Conservation (phyloP, 2,888 invertebrate species). For the Drosophila austrosaltans region DNA sequence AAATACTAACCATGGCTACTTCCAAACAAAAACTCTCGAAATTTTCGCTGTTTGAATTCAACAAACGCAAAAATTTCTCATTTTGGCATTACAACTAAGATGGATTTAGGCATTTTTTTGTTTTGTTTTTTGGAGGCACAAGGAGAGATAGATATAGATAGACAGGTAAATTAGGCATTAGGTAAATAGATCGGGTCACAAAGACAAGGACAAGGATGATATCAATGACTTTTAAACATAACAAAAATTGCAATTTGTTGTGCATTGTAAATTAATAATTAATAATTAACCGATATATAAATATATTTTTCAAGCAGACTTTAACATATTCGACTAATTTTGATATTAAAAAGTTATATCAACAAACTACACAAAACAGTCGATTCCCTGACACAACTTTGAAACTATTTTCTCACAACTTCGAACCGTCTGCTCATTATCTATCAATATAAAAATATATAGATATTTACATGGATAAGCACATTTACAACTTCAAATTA, state of each 20-base stretch:
- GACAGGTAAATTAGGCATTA: slow-evolving; percentile 57
- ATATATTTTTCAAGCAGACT: too few species aligned
- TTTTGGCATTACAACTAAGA: slow-evolving; percentile 81
- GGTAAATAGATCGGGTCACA: slow-evolving; percentile 25
- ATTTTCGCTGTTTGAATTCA: slow-evolving; percentile 72
- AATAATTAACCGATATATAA: too few species aligned
- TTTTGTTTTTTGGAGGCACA: slow-evolving; percentile 38
- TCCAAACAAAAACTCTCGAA: slow-evolving; percentile 80
- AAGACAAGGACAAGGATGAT: slow-evolving; percentile 10
- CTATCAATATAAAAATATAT: too few species aligned
- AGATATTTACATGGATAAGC: too few species aligned
- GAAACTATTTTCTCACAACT: too few species aligned
- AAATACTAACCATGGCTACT: slow-evolving; percentile 80
- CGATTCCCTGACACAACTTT: too few species aligned
- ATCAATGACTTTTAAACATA: not conserved
- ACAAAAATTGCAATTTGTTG: not conserved
- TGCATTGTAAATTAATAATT: not conserved
- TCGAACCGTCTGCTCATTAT: too few species aligned
- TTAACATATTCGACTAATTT: too few species aligned
- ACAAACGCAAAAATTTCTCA: slow-evolving; percentile 76
- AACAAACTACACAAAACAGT: too few species aligned
- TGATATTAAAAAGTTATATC: too few species aligned
- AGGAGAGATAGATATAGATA: slow-evolving; percentile 64
- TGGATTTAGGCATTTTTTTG: slow-evolving; percentile 40
- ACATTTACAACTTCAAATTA: too few species aligned